phyloP scores from a whole-genome alignment of 2,113 vertebrate species.

The Chauna torquata region DNA sequence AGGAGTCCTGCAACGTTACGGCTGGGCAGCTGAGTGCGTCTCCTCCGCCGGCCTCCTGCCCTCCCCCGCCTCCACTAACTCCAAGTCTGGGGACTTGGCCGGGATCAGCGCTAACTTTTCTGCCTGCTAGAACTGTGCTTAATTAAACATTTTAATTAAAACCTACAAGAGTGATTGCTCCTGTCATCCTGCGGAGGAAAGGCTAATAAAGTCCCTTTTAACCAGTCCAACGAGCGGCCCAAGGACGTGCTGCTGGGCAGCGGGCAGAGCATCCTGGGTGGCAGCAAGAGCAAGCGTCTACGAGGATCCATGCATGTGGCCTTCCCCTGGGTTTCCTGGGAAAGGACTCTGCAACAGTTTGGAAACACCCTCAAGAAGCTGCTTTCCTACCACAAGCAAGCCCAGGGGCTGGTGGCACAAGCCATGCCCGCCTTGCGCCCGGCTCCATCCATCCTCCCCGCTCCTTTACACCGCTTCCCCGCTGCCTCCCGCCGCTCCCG shows the following conservation, averaged over 20 bases:
- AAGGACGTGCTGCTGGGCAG: slow-evolving; percentile 1
- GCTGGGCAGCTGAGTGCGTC: not conserved
- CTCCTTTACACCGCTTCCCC: not conserved
- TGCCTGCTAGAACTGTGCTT: slow-evolving; percentile 60
- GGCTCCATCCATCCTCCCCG: not conserved
- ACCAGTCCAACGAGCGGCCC: not conserved
- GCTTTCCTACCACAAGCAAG: not conserved
- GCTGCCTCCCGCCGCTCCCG: not conserved
- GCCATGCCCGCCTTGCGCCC: not conserved
- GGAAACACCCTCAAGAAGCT: not conserved
- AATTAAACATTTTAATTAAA: slow-evolving; percentile 84
- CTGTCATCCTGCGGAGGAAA: slow-evolving; percentile 58
- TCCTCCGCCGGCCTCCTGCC: not conserved
- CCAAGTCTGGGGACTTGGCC: not conserved
- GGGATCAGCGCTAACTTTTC: slow-evolving; percentile 43
- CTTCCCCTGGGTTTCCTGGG: not conserved
- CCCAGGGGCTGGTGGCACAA: not conserved
- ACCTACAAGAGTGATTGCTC: slow-evolving; percentile 73
- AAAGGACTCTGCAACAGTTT: not conserved
- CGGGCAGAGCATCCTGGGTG: not conserved
- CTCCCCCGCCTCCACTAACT: not conserved
- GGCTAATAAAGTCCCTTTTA: slow-evolving; percentile 63
- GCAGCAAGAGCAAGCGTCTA: not conserved
- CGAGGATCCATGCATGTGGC: not conserved
- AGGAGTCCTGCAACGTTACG: fast-evolving